A percentile compares a stretch with the other conserved stretches of the same genome.
phyloP scores from a whole-genome alignment of 2,797 vertebrate genomes.

The Parauchenoglanis ngamensis region DNA sequence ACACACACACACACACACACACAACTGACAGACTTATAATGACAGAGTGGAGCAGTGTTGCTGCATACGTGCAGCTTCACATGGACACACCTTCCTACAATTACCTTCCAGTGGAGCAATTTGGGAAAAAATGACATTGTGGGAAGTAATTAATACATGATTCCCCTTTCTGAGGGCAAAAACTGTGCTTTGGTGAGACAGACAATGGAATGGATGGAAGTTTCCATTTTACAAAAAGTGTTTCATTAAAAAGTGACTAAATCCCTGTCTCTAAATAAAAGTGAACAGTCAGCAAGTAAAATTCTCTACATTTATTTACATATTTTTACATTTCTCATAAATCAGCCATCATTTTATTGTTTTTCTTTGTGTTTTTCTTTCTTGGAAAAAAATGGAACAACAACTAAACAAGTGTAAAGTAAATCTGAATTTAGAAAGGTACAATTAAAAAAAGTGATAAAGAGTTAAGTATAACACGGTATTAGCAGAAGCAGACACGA shows the following conservation, averaged over 20 bases:
- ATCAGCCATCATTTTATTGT: background rate
- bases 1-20: slow-evolving; percentile 6
- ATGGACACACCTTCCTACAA: slow-evolving; percentile 32
- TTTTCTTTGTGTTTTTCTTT: background rate
- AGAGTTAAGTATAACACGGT: background rate
- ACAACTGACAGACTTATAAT: background rate
- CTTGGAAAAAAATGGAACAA: background rate
- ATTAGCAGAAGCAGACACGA: background rate
- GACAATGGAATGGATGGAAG: background rate
- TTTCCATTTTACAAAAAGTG: background rate
- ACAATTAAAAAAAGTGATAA: background rate
- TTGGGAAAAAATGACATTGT: background rate
- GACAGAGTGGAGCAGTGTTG: slow-evolving; percentile 9
- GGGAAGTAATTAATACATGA: background rate
- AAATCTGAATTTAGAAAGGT: background rate
- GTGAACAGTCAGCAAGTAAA: background rate
- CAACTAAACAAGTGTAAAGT: background rate
- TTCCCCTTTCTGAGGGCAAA: background rate
- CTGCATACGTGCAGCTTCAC: slow-evolving; percentile 52
- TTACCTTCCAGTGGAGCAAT: slow-evolving; percentile 12
- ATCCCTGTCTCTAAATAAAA: background rate
- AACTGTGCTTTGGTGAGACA: background rate
- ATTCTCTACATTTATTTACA: background rate
- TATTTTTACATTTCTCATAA: background rate
- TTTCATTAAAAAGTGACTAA: background rate